These are phyloP conservation scores for Agonopterix alstromeriana DNA, from an alignment of 2,888 invertebrate species.

Conservation along the genomic window DNA sequence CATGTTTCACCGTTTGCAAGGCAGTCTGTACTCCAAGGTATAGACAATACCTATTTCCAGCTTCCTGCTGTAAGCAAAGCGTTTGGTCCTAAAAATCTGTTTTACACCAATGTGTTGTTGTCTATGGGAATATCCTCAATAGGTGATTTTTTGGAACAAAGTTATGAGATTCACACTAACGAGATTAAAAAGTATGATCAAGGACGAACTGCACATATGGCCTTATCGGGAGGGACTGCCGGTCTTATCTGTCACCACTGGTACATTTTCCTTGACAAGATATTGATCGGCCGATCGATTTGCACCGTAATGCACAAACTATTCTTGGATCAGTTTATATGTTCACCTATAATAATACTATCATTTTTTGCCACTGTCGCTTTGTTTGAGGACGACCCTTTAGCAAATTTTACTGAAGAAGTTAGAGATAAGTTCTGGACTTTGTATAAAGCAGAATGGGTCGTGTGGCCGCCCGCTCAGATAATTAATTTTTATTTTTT, in stretches of 20 bases:
- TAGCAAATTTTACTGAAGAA: constrained; percentile 80
- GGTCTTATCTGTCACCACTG: constrained; percentile 91
- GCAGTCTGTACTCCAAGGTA: too few species aligned
- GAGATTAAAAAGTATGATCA: constrained; percentile 76
- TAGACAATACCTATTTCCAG: too few species aligned
- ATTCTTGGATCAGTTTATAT: constrained; percentile 87
- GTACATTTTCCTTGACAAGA: constrained; percentile 86
- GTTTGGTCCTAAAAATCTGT: constrained; percentile 80
- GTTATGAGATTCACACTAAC: constrained; percentile 80
- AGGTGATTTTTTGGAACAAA: constrained; percentile 89
- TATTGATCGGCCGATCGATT: constrained; percentile 82
- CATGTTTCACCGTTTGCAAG: too few species aligned
- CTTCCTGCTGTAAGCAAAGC: constrained; percentile 43
- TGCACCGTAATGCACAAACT: constrained; percentile 85
- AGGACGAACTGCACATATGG: constrained; percentile 84
- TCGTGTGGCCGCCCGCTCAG: constrained; percentile 95
- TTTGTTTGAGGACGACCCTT: constrained; percentile 80
- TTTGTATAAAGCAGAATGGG: constrained; percentile 91
- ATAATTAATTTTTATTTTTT: constrained; percentile 93
- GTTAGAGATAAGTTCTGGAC: constrained; percentile 84
- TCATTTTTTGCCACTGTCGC: constrained; percentile 87
- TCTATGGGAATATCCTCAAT: constrained; percentile 84
- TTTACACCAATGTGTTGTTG: constrained; percentile 87
- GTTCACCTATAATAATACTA: constrained; percentile 87
- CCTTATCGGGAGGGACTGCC: constrained; percentile 84